A percentile compares a stretch with the other conserved stretches of the same genome.
These are phyloP conservation scores for Myotis pilosus DNA, from an alignment of 2,797 vertebrate genomes.

Conservation along the genomic window DNA sequence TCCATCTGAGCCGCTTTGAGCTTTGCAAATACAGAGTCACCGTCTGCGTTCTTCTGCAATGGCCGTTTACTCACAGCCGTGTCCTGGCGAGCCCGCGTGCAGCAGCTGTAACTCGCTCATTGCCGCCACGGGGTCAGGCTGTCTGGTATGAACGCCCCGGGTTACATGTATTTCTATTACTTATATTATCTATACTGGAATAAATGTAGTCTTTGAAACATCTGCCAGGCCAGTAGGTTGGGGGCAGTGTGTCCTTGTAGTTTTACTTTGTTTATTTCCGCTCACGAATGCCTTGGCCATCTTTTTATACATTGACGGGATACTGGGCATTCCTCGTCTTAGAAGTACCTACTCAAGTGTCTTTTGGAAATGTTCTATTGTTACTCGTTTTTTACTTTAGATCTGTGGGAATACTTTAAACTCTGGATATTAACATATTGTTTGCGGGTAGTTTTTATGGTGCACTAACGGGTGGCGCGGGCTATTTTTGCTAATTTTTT, in stretches of 20 bases:
- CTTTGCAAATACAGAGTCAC: not conserved
- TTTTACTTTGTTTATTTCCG: not conserved
- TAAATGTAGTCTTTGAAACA: not conserved
- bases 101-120: not conserved
- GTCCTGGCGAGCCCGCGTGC: not conserved
- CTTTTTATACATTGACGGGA: not conserved
- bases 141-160: not conserved
- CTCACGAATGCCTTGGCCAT: not conserved
- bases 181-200: not conserved
- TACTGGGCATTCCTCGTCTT: not conserved
- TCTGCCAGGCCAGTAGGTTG: not conserved
- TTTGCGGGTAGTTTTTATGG: too few relatives aligned
- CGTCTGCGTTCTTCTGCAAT: not conserved
- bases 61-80: not conserved
- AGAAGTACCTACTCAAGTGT: not conserved
- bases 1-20: not conserved
- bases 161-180: not conserved
- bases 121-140: not conserved
- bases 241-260: not conserved
- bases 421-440: not conserved
- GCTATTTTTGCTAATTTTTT: too few relatives aligned
- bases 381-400: not conserved
- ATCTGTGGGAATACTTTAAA: not conserved
- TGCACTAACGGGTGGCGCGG: too few relatives aligned
- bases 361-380: not conserved